Percentiles rank a stretch among this genome's conserved stretches.
Conservation (phyloP, 2,113 vertebrate species). For the Murina feae region DNA sequence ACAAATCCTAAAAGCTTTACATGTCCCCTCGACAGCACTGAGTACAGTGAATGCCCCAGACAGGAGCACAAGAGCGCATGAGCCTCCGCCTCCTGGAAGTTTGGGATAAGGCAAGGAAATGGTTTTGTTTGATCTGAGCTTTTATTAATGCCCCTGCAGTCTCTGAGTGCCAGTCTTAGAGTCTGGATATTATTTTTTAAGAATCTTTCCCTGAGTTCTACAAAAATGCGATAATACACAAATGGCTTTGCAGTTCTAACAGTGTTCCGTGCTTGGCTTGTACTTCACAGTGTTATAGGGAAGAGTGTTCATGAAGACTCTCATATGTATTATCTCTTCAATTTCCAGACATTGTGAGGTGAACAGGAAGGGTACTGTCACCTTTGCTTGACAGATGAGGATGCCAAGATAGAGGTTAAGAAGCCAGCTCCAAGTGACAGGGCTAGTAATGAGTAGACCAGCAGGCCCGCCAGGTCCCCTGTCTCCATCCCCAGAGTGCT, state of each 20-base stretch:
- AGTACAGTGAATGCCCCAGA: background rate
- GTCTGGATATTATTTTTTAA: background rate
- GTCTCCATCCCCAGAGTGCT: background rate
- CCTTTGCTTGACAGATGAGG: background rate
- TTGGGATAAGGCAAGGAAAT: background rate
- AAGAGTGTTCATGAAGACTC: background rate
- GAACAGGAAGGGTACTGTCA: background rate
- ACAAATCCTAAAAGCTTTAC: background rate
- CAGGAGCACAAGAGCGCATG: rapidly evolving
- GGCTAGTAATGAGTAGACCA: background rate
- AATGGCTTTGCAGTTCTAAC: background rate
- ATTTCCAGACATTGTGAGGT: background rate
- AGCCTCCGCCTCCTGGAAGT: background rate
- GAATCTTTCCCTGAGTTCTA: background rate
- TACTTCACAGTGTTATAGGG: background rate
- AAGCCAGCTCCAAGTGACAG: background rate
- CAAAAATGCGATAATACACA: background rate
- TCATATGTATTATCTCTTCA: background rate
- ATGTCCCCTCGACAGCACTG: background rate
- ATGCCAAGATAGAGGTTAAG: background rate
- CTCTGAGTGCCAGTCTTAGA: background rate
- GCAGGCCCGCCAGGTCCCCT: background rate
- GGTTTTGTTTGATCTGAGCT: slow-evolving; percentile 18
- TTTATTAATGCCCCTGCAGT: background rate
- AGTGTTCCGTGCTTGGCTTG: background rate